phyloP scores from a whole-genome alignment of 1,140 invertebrate genomes.

The Andrena cerasifolii region DNA sequence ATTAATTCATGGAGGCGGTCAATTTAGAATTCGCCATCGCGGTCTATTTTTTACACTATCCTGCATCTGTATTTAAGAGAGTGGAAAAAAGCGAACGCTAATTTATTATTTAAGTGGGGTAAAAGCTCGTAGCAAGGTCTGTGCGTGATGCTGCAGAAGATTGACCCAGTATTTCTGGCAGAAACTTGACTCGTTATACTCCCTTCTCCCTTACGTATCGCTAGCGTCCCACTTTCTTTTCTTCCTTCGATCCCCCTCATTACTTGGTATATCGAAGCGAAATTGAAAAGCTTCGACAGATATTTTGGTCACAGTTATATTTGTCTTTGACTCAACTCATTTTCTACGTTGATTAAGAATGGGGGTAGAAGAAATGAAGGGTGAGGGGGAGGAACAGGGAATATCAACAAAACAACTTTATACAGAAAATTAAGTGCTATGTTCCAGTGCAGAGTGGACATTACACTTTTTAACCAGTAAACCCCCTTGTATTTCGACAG shows the following conservation, averaged over 20 bases:
- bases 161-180: not conserved
- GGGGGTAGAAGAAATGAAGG: too few species aligned
- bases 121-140: not conserved
- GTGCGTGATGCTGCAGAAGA: not conserved
- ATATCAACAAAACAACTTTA: too few species aligned
- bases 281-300: not conserved
- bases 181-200: not conserved
- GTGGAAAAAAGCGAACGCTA: not conserved
- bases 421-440: too few species aligned
- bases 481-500: too few species aligned
- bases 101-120: not conserved
- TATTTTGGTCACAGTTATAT: too few species aligned
- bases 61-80: not conserved
- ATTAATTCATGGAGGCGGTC: not conserved
- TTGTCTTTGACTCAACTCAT: too few species aligned
- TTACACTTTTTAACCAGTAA: too few species aligned
- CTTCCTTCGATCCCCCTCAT: not conserved
- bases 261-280: too few species aligned
- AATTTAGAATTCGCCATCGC: not conserved
- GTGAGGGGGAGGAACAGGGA: too few species aligned
- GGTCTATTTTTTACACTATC: not conserved
- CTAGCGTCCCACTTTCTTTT: not conserved
- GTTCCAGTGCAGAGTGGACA: too few species aligned
- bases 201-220: not conserved
- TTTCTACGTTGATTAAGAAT: too few species aligned